Conservation (phyloP, 35 echinoderm and acorn worm species). For the Lytechinus variegatus region DNA sequence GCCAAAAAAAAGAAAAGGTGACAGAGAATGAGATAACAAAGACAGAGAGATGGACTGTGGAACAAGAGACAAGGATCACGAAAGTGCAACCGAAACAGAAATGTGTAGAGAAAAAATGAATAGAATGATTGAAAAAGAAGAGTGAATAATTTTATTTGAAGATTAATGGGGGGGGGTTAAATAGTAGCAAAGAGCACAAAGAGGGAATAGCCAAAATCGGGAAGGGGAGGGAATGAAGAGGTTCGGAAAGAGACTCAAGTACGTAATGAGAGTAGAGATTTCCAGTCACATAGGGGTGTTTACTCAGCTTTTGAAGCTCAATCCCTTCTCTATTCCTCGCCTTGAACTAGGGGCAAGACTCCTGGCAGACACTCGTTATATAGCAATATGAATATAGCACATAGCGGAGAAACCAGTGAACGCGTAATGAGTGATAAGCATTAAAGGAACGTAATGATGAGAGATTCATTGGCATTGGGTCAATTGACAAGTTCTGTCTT, state of each 20-base stretch:
- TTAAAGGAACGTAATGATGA: background rate
- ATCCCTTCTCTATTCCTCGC: background rate
- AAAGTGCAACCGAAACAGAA: no score
- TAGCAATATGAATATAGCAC: slow-evolving; percentile 4
- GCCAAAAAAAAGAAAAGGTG: no score
- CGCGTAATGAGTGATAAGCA: background rate
- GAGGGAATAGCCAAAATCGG: no score
- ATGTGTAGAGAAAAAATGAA: background rate
- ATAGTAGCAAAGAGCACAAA: no score
- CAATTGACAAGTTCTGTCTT: background rate
- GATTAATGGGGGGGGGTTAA: no score
- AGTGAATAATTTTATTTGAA: background rate
- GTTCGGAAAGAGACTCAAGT: background rate
- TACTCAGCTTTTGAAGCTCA: slow-evolving; percentile 20
- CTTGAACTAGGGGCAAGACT: slow-evolving; percentile 18
- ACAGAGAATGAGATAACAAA: no score
- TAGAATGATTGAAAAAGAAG: background rate
- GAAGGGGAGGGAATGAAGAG: background rate
- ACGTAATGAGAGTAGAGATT: slow-evolving; percentile 32
- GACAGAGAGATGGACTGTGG: no score
- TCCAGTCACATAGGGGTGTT: slow-evolving; percentile 22
- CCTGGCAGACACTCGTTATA: slow-evolving; percentile 14
- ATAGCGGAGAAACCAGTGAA: background rate
- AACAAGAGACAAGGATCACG: no score
- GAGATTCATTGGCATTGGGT: background rate